These are phyloP conservation scores for Caenorhabditis becei DNA, from an alignment of 2,888 invertebrate genomes.

Conservation along the genomic window DNA sequence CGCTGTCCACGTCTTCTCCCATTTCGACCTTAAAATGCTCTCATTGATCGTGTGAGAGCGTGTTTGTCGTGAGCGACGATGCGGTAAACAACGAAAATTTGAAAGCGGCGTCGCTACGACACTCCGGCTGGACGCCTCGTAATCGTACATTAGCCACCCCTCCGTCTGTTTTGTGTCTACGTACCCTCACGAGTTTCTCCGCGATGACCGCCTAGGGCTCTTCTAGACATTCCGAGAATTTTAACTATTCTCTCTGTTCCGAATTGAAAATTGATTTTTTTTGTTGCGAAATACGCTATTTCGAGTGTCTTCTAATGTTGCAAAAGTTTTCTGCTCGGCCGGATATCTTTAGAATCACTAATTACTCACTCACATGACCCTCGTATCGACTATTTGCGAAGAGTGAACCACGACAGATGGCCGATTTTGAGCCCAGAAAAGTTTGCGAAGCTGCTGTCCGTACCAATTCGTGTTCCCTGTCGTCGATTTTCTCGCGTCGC, in stretches of 20 bases:
- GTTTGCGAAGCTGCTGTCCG: conserved; percentile 14
- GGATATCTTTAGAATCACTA: conserved; percentile 38
- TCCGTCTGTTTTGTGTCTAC: conserved; percentile 14
- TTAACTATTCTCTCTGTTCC: not conserved
- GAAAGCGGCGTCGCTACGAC: conserved; percentile 26
- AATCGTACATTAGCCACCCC: conserved; percentile 18
- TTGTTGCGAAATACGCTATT: conserved; percentile 14
- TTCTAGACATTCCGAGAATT: conserved; percentile 12
- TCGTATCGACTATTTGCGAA: conserved; percentile 26
- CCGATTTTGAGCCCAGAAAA: conserved; percentile 1
- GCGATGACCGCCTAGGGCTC: conserved; percentile 24
- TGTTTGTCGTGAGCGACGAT: not conserved
- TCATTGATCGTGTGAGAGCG: not conserved
- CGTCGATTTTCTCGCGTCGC: not conserved
- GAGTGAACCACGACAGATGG: conserved; percentile 13
- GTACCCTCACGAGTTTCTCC: conserved; percentile 18
- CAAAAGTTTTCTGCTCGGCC: not conserved
- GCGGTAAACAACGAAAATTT: conserved; percentile 13
- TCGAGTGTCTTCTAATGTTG: not conserved
- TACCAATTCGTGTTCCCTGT: not conserved
- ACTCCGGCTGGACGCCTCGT: conserved; percentile 38
- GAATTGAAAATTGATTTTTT: conserved; percentile 8
- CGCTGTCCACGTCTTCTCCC: not conserved
- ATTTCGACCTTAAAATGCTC: conserved; percentile 5
- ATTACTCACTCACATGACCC: conserved; percentile 51